These are phyloP conservation scores for Chelmon rostratus DNA, from an alignment of 2,797 vertebrate species.

Conservation along the genomic window DNA sequence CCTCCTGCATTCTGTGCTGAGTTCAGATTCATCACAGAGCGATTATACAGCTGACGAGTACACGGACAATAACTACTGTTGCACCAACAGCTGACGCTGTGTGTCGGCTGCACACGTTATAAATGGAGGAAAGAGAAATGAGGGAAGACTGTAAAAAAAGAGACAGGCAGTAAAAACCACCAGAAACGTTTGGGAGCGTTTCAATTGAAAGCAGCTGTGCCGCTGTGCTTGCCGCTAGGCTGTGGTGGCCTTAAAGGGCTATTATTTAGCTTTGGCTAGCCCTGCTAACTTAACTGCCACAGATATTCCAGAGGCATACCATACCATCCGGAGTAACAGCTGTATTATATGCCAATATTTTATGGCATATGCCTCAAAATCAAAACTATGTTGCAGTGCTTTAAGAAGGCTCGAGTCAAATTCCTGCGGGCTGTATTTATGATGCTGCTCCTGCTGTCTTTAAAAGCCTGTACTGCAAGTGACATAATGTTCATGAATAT, in stretches of 20 bases:
- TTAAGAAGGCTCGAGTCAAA: neutral
- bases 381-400: neutral
- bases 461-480: neutral
- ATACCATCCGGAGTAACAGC: slow-evolving; percentile 32
- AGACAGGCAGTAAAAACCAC: slow-evolving; percentile 27
- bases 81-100: slow-evolving; percentile 8
- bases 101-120: slow-evolving; percentile 4
- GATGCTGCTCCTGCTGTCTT: neutral
- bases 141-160: slow-evolving; percentile 1
- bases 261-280: slow-evolving; percentile 38
- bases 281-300: slow-evolving; percentile 14
- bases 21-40: slow-evolving; percentile 1
- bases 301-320: slow-evolving; percentile 24
- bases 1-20: neutral
- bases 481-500: neutral
- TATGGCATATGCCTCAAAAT: slow-evolving; percentile 14
- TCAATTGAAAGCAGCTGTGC: slow-evolving; percentile 51
- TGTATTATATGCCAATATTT: neutral
- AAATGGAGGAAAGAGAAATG: slow-evolving; percentile 32
- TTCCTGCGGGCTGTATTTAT: neutral
- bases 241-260: slow-evolving; percentile 39
- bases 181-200: slow-evolving; percentile 48
- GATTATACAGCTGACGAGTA: neutral
- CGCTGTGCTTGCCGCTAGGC: slow-evolving; percentile 10
- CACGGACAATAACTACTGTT: slow-evolving; percentile 6